Percentiles rank a stretch among this genome's conserved stretches.
Evolutionary conservation across 2,113 vertebrate genomes (phyloP).

Genomic region (Reinhardtius hippoglossoides): DNA sequence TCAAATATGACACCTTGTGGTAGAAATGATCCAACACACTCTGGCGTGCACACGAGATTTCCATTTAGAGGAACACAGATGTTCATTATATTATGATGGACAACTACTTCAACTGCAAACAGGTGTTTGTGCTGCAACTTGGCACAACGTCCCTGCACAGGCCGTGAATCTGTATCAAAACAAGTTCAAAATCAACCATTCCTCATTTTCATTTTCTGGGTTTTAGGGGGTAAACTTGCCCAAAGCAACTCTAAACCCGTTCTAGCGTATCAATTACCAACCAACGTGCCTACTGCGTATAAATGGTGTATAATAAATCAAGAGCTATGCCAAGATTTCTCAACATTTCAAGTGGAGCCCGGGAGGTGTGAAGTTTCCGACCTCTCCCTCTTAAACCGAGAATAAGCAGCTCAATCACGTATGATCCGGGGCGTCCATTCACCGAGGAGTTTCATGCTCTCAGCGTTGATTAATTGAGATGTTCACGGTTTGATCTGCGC

Average conservation of each 20-base stretch:
- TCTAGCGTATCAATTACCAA: not conserved
- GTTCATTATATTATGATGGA: not conserved
- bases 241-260: not conserved
- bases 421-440: slow-evolving; percentile 43
- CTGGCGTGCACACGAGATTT: not conserved
- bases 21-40: slow-evolving; percentile 44
- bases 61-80: not conserved
- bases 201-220: not conserved
- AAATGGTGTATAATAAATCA: not conserved
- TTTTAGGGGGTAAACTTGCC: not conserved
- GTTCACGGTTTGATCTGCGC: slow-evolving; percentile 42
- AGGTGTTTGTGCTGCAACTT: not conserved
- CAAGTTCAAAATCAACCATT: not conserved
- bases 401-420: slow-evolving; percentile 37
- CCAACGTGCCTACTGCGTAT: not conserved
- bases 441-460: slow-evolving; percentile 33
- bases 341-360: slow-evolving; percentile 1
- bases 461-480: slow-evolving; percentile 66
- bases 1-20: slow-evolving; percentile 71
- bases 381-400: slow-evolving; percentile 3
- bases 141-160: not conserved
- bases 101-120: slow-evolving; percentile 3
- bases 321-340: not conserved
- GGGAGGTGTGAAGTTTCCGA: not conserved
- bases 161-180: not conserved